A percentile compares a stretch with the other conserved stretches of the same genome.
phyloP scores from a whole-genome alignment of 2,113 vertebrate species.

The Python bivittatus region DNA sequence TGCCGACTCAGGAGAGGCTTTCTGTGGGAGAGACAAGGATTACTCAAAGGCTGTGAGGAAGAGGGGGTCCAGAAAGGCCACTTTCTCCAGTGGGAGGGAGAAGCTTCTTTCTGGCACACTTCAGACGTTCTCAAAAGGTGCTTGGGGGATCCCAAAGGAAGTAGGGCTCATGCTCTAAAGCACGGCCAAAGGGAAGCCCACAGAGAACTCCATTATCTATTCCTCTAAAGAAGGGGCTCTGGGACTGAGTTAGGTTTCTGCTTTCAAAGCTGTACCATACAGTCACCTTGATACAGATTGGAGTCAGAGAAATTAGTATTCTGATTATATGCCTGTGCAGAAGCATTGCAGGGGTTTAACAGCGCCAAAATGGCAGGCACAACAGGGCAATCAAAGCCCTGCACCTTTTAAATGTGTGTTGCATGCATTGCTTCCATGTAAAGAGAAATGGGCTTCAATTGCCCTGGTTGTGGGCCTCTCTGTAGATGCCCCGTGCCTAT shows the following conservation, averaged over 20 bases:
- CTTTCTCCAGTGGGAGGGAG: background rate
- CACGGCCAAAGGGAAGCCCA: background rate
- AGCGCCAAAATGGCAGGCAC: background rate
- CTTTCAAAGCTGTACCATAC: background rate
- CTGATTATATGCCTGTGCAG: background rate
- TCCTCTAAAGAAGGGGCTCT: background rate
- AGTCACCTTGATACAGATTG: background rate
- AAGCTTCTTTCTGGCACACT: background rate
- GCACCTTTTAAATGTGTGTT: background rate
- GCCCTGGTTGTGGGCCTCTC: background rate
- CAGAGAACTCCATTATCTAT: background rate
- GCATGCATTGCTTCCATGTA: background rate
- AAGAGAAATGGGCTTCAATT: background rate
- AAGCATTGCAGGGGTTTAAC: background rate
- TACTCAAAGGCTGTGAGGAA: background rate
- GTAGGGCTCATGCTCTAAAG: background rate
- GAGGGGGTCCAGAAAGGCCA: background rate
- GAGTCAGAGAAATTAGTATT: background rate
- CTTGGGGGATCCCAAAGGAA: background rate
- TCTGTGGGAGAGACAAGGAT: conserved; percentile 1
- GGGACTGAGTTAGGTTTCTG: background rate
- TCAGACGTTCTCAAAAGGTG: background rate
- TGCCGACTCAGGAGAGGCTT: background rate
- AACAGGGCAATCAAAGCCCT: background rate
- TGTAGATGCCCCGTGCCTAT: background rate